Evolutionary conservation across 1,140 invertebrate genomes (phyloP).

Genomic region (Bombus sylvicola): DNA sequence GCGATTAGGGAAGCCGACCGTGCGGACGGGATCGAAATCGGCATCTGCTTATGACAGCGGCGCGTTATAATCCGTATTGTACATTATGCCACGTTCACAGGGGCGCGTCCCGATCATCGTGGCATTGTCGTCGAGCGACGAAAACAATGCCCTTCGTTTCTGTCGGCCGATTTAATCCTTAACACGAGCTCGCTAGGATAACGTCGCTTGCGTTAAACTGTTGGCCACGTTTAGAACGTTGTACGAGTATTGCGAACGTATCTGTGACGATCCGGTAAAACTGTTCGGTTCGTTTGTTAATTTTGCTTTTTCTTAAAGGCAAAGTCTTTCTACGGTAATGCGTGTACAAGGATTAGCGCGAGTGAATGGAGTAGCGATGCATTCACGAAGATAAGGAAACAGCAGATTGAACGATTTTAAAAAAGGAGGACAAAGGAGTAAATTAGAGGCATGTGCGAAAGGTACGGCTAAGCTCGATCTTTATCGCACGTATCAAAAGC

Average conservation of each 20-base stretch:
- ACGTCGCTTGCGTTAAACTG: neutral
- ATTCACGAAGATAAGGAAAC: neutral
- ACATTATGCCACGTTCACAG: conserved; percentile 57
- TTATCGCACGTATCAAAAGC: conserved; percentile 46
- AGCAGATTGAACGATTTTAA: neutral
- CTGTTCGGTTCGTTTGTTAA: rapidly evolving
- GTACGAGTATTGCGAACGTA: no score
- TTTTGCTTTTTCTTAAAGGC: neutral
- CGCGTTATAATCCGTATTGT: conserved; percentile 76
- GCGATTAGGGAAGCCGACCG: conserved; percentile 73
- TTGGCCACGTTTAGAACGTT: neutral
- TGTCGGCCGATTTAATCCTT: conserved; percentile 49
- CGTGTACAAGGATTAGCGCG: no score
- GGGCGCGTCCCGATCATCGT: conserved; percentile 56
- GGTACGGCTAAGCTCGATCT: conserved; percentile 53
- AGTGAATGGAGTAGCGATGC: neutral
- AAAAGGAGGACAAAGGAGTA: neutral
- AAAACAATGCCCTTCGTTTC: conserved; percentile 36
- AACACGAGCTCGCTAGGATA: conserved; percentile 4
- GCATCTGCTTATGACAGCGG: conserved; percentile 80
- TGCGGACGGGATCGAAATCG: conserved; percentile 72
- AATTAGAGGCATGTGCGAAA: conserved; percentile 51
- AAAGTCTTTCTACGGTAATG: neutral
- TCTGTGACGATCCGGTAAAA: no score
- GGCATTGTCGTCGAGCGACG: conserved; percentile 30